Evolutionary conservation across 2,888 invertebrate genomes (phyloP).

Genomic region (Dusona sp.): DNA sequence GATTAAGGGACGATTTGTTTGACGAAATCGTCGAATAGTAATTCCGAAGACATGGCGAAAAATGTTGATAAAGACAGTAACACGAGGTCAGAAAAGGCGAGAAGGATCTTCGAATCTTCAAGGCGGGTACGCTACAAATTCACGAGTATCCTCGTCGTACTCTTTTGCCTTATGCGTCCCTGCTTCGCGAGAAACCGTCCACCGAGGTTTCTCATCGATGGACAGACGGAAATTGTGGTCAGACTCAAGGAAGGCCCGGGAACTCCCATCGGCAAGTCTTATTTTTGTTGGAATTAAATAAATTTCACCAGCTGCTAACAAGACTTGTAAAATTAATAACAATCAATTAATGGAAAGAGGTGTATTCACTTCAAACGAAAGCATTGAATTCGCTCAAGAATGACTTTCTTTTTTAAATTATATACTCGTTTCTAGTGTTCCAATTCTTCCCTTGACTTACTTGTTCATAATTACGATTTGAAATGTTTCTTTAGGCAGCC

Average conservation of each 20-base stretch:
- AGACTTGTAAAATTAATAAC: not conserved
- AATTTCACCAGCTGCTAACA: not conserved
- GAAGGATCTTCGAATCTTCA: constrained; percentile 65
- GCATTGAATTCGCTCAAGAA: not conserved
- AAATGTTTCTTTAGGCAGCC: constrained; percentile 88
- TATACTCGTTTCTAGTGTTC: not conserved
- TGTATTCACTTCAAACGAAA: not conserved
- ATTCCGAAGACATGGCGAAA: constrained; percentile 58
- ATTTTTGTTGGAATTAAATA: not conserved
- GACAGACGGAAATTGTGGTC: constrained; percentile 96
- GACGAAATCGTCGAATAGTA: constrained; percentile 40
- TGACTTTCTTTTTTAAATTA: not conserved
- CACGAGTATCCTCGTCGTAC: constrained; percentile 68
- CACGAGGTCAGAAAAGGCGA: constrained; percentile 51
- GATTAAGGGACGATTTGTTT: constrained; percentile 63
- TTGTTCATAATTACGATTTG: constrained; percentile 9
- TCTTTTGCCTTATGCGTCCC: constrained; percentile 73
- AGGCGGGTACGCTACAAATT: constrained; percentile 73
- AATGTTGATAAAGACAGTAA: constrained; percentile 61
- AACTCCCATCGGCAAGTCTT: constrained; percentile 92
- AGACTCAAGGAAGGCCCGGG: constrained; percentile 95
- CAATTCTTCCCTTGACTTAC: not conserved
- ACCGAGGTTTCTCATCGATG: constrained; percentile 94
- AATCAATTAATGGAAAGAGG: not conserved
- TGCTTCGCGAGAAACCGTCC: constrained; percentile 89